Evolutionary conservation across 2,113 vertebrate species (phyloP).

Genomic region (Hemiscyllium ocellatum): DNA sequence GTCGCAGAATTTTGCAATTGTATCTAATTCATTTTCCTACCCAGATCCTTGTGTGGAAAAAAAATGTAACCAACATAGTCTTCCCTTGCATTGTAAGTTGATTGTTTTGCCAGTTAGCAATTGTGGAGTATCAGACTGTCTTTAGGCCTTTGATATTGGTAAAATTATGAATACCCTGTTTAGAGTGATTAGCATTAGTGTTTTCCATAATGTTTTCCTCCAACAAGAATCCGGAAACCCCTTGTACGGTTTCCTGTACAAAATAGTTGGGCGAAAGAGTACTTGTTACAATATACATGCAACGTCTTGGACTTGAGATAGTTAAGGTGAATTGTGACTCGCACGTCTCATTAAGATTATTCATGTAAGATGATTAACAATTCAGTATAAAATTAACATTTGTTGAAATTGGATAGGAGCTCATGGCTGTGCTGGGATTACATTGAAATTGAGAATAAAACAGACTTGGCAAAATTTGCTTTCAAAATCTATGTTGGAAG

Average conservation of each 20-base stretch:
- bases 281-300: background rate
- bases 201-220: background rate
- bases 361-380: background rate
- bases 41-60: background rate
- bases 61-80: background rate
- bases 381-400: background rate
- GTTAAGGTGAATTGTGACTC: background rate
- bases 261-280: background rate
- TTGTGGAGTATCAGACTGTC: background rate
- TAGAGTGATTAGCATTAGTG: background rate
- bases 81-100: background rate
- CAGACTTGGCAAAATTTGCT: background rate
- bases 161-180: background rate
- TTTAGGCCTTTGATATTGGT: background rate
- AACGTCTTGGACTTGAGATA: background rate
- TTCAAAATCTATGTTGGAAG: background rate
- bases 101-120: background rate
- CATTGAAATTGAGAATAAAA: background rate
- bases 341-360: background rate
- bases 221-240: background rate
- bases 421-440: background rate
- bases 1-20: background rate
- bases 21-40: background rate
- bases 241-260: background rate
- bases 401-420: background rate